These are phyloP conservation scores for Seriola rivoliana DNA, from an alignment of 2,113 vertebrate species.

Conservation along the genomic window DNA sequence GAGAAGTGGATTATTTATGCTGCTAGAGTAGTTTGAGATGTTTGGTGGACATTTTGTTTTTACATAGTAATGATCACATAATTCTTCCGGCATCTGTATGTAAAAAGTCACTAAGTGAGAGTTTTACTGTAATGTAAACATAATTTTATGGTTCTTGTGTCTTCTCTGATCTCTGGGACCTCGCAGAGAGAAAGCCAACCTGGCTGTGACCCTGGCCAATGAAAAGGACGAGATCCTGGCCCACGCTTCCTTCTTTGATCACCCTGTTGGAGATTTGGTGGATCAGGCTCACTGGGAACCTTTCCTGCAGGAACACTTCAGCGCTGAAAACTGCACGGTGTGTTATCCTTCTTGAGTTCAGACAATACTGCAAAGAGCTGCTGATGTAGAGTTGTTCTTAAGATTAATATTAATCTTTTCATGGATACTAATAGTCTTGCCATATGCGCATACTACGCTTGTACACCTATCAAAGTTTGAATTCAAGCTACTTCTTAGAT, in stretches of 20 bases:
- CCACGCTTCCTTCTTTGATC: constrained; percentile 90
- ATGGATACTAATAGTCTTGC: background rate
- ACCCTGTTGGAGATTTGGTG: constrained; percentile 86
- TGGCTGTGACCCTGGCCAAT: constrained; percentile 90
- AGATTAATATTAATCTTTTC: background rate
- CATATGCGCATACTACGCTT: too few species aligned
- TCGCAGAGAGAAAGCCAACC: constrained; percentile 91
- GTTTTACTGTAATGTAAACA: too few species aligned
- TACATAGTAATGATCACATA: too few species aligned
- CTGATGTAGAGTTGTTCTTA: background rate
- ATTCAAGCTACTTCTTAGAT: background rate
- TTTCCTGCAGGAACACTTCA: constrained; percentile 83
- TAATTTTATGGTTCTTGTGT: background rate
- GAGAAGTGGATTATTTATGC: too few species aligned
- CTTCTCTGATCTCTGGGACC: background rate
- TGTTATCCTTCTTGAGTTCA: constrained; percentile 61
- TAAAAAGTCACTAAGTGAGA: too few species aligned
- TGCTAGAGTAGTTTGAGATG: too few species aligned
- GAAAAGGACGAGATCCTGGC: constrained; percentile 85
- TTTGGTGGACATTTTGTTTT: too few species aligned
- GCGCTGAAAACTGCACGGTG: constrained; percentile 86
- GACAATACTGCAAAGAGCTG: background rate
- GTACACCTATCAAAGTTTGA: too few species aligned
- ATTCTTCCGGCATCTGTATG: too few species aligned
- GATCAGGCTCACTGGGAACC: constrained; percentile 87